Evolutionary conservation across 2,888 invertebrate genomes (phyloP).

Genomic region (Rotaria sp.): DNA sequence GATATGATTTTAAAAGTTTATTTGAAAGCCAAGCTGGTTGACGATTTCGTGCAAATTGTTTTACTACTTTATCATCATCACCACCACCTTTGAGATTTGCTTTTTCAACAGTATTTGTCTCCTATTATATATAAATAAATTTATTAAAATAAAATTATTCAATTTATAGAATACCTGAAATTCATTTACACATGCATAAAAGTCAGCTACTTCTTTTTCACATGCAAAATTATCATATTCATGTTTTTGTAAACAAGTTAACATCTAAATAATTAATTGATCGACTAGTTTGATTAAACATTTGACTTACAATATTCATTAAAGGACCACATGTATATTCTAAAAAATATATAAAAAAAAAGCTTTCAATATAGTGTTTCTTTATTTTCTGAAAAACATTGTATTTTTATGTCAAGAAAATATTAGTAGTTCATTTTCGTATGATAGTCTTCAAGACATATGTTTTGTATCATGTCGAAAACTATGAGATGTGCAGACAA

Average conservation of each 20-base stretch:
- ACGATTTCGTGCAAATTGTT: not conserved
- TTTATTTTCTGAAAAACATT: no score
- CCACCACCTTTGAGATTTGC: not conserved
- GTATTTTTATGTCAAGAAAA: no score
- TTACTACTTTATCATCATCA: not conserved
- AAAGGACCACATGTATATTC: slow-evolving; percentile 3
- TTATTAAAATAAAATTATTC: not conserved
- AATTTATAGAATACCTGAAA: not conserved
- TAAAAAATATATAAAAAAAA: not conserved
- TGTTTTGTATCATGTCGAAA: no score
- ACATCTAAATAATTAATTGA: not conserved
- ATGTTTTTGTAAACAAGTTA: not conserved
- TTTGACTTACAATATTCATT: slow-evolving; percentile 8
- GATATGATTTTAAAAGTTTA: not conserved
- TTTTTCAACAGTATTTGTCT: not conserved
- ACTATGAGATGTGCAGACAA: no score
- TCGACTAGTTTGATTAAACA: not conserved
- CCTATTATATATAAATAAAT: not conserved
- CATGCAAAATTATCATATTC: slow-evolving; percentile 18
- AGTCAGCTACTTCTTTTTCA: slow-evolving; percentile 5
- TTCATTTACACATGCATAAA: slow-evolving; percentile 7
- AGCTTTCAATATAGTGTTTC: no score
- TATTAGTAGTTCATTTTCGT: no score
- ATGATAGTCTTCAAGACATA: no score
- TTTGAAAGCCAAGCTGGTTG: slow-evolving; percentile 23